Evolutionary conservation across 2,888 invertebrate genomes (phyloP).

Genomic region (Lasius fuliginosus): DNA sequence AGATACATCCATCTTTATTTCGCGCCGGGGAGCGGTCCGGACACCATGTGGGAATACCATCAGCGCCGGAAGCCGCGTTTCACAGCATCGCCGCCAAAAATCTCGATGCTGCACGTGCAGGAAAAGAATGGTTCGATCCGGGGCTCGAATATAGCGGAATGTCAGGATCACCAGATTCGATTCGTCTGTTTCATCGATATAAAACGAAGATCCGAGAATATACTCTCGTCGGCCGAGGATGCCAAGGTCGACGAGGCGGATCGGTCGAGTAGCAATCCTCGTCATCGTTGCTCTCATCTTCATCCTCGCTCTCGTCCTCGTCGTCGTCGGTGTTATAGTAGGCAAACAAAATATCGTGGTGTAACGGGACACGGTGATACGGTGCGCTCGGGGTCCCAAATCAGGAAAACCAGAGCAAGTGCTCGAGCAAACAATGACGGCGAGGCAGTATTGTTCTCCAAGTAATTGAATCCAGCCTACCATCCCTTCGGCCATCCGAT

Average conservation of each 20-base stretch:
- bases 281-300: conserved; percentile 68
- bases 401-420: conserved; percentile 83
- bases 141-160: not conserved
- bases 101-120: conserved; percentile 19
- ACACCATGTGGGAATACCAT: conserved; percentile 46
- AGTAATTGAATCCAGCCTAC: conserved; percentile 85
- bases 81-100: conserved; percentile 38
- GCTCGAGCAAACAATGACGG: conserved; percentile 85
- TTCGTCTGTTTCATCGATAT: conserved; percentile 11
- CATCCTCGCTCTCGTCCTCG: conserved; percentile 57
- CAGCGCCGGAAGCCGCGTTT: conserved; percentile 42
- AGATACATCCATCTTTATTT: conserved; percentile 57
- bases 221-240: conserved; percentile 11
- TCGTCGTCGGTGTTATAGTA: conserved; percentile 77
- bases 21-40: conserved; percentile 4
- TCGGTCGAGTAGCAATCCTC: conserved; percentile 48
- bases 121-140: not conserved
- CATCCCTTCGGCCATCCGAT: conserved; percentile 76
- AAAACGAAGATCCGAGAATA: not conserved
- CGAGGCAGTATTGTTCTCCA: conserved; percentile 84
- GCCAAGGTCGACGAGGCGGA: conserved; percentile 56
- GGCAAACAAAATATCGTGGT: conserved; percentile 84
- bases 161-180: not conserved
- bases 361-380: conserved; percentile 77
- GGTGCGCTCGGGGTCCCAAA: conserved; percentile 74